phyloP scores from a whole-genome alignment of 2,888 invertebrate species.

The Therioaphis trifolii region DNA sequence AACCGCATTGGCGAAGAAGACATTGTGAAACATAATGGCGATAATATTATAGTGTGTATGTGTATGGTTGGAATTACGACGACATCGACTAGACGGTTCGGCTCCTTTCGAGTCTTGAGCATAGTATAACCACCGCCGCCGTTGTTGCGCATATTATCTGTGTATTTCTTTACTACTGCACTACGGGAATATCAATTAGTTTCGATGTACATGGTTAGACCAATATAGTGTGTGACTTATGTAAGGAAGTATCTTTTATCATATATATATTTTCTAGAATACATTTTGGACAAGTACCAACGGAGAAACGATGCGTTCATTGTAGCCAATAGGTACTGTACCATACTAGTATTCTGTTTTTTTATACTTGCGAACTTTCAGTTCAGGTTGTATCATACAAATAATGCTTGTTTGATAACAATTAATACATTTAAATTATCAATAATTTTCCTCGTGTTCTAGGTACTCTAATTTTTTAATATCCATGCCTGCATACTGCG shows the following conservation, averaged over 20 bases:
- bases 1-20: not conserved
- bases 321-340: too few species aligned
- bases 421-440: not conserved
- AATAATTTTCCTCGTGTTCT: too few species aligned
- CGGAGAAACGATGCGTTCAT: constrained; percentile 20
- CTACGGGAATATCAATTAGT: constrained; percentile 56
- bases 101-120: constrained; percentile 39
- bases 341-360: too few species aligned
- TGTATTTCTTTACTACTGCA: constrained; percentile 20
- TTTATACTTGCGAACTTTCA: too few species aligned
- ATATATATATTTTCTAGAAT: too few species aligned
- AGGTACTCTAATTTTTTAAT: too few species aligned
- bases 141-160: not conserved
- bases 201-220: not conserved
- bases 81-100: not conserved
- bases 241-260: not conserved
- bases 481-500: too few species aligned
- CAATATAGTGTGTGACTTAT: not conserved
- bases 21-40: constrained; percentile 21
- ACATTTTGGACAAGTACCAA: constrained; percentile 25
- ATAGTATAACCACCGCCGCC: not conserved
- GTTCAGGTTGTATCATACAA: too few species aligned
- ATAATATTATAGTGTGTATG: constrained; percentile 12
- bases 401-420: too few species aligned
- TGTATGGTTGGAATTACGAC: constrained; percentile 7